Evolutionary conservation across 1,140 invertebrate species (phyloP), one percentile per base, ranked within the genome.

Genomic region (Zaprionus camerounensis): DNA sequence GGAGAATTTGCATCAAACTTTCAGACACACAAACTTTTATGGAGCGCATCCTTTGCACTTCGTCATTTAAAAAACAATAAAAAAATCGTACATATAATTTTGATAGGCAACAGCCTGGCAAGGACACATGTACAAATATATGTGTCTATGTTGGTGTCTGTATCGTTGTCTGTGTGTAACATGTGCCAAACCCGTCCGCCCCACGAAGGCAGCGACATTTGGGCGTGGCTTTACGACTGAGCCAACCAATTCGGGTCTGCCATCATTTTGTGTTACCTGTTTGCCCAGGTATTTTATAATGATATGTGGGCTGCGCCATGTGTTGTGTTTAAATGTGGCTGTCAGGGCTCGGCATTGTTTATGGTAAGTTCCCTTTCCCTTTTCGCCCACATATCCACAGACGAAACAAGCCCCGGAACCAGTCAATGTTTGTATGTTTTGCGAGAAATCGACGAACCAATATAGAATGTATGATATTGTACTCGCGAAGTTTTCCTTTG

Each of bases 1-100:
- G 44, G 38, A 36, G 49, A 76, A 71, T 71, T 63, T 44, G 58
- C 56, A 65, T 65, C 36, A 71, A 75, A 71, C 70, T 64, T 75
- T 36, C 58, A 58, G 65, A 51, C 5, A 11, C 9, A 12, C 12
- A 24, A 73, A 61, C 36, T 56, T 46, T 20, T 20, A n/a, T 51
- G n/a, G n/a, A 46, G 17, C 17, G 5, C 3, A 26, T 46, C 15
- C n/a, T 24, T 68, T 58, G 3, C 46, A 57, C 26, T 34, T 57
- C 28, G 15, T 46, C 61, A 76, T 59, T 73, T 68, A 73, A 76
- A 76, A 64, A 44, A n/a, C 44, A 64, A 57, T 62, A 64, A 59
- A 64, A 75, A 22, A 36, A 46, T 59, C 55, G 13, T 71, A 53
- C 68, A 57, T 65, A 31, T 49, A 64, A 76, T 65, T 46, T 76